Evolutionary conservation across 2,113 vertebrate genomes (phyloP).

Genomic region (Baryphthengus martii): DNA sequence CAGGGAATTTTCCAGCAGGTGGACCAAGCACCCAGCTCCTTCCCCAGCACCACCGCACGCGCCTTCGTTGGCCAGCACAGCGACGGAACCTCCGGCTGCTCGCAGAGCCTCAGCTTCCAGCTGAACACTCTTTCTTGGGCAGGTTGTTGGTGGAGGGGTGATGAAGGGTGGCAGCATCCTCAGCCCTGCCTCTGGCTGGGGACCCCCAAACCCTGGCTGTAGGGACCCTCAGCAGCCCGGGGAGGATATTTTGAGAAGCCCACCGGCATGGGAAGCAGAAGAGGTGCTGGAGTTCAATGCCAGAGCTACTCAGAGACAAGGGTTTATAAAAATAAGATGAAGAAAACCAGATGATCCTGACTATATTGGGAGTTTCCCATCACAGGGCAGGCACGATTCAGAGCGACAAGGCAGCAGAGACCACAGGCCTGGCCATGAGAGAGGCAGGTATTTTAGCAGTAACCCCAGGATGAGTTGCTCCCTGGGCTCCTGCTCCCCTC

Average conservation of each 20-base stretch:
- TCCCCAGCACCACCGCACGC: rapidly evolving
- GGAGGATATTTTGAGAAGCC: too few relatives aligned
- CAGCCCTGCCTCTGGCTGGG: rapidly evolving
- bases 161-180: rapidly evolving
- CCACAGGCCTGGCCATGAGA: rapidly evolving
- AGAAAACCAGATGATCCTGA: background rate
- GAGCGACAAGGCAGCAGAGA: background rate
- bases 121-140: background rate
- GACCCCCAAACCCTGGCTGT: rapidly evolving
- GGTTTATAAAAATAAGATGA: background rate
- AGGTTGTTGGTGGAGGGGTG: background rate
- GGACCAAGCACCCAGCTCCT: background rate
- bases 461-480: background rate
- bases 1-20: background rate
- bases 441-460: background rate
- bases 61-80: background rate
- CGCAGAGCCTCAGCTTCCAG: background rate
- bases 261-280: background rate
- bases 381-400: rapidly evolving
- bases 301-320: background rate
- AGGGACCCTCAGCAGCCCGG: rapidly evolving
- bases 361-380: rapidly evolving
- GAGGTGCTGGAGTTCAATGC: background rate
- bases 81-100: background rate
- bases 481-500: background rate